Percentiles rank a stretch among this genome's conserved stretches.
Conservation (phyloP, 2,888 invertebrate genomes). For the Perdita meconis region DNA sequence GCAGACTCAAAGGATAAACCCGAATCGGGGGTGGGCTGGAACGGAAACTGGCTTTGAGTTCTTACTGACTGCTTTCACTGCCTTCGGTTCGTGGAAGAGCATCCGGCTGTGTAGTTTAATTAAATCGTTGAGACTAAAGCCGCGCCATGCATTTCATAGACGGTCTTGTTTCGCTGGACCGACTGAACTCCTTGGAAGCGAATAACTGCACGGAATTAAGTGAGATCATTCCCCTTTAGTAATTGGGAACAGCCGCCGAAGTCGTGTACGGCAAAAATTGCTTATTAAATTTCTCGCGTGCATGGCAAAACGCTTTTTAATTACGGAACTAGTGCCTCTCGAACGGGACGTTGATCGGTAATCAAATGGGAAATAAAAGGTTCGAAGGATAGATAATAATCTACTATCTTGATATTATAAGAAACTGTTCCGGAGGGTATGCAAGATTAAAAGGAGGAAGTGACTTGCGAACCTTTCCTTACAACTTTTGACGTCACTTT, state of each 20-base stretch:
- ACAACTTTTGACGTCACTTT: not conserved
- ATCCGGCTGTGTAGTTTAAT: slow-evolving; percentile 64
- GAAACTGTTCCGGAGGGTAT: not conserved
- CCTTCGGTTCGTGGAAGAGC: slow-evolving; percentile 42
- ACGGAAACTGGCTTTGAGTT: slow-evolving; percentile 63
- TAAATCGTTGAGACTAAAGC: slow-evolving; percentile 45
- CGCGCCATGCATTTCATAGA: slow-evolving; percentile 50
- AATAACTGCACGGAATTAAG: slow-evolving; percentile 31
- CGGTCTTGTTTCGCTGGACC: slow-evolving; percentile 35
- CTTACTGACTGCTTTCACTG: slow-evolving; percentile 57
- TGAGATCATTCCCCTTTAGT: not conserved
- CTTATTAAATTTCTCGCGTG: not conserved
- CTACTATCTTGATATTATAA: not conserved
- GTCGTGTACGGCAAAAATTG: not conserved
- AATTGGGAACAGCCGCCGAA: not conserved
- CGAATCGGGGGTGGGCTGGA: slow-evolving; percentile 42
- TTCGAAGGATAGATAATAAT: not conserved
- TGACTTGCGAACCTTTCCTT: not conserved
- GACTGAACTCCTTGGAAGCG: slow-evolving; percentile 27
- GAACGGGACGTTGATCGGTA: no score
- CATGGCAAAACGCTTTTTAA: not conserved
- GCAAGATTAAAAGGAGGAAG: not conserved
- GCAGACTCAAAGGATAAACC: slow-evolving; percentile 63
- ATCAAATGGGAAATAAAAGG: not conserved
- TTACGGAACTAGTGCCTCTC: not conserved